A percentile compares a stretch with the other conserved stretches of the same genome.
Conservation (phyloP, 53 echinoderm and acorn worm genomes). For the Crossaster papposus region DNA sequence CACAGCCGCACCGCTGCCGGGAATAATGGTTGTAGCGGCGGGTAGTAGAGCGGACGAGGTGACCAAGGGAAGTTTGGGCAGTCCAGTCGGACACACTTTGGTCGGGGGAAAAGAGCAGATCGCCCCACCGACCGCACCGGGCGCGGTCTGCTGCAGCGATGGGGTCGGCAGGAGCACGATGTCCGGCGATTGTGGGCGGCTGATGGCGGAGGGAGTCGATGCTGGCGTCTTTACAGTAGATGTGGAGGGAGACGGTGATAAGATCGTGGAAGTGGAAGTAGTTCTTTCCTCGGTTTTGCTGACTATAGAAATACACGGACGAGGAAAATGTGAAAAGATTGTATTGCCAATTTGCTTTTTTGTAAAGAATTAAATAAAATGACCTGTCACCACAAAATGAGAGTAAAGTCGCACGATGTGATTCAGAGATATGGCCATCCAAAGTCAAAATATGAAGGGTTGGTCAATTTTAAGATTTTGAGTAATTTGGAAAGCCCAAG, state of each 20-base stretch:
- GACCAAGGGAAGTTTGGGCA: slow-evolving; percentile 8
- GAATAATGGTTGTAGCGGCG: slow-evolving; percentile 2
- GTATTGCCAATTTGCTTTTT: neutral
- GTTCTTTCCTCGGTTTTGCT: slow-evolving; percentile 45
- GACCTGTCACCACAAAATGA: too few species aligned
- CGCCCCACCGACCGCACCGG: slow-evolving; percentile 13
- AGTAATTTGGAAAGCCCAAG: too few species aligned
- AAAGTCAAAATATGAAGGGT: too few species aligned
- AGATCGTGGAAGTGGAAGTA: neutral
- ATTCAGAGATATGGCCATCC: too few species aligned
- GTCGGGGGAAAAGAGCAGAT: slow-evolving; percentile 33
- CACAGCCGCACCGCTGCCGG: slow-evolving; percentile 30
- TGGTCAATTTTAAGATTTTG: too few species aligned
- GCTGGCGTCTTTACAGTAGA: slow-evolving; percentile 11
- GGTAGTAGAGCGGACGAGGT: neutral
- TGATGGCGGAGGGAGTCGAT: neutral
- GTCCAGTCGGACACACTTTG: slow-evolving; percentile 41
- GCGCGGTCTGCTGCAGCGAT: slow-evolving; percentile 30
- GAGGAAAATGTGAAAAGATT: neutral
- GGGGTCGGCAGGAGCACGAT: slow-evolving; percentile 29
- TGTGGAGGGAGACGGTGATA: neutral
- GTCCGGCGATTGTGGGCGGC: slow-evolving; percentile 8
- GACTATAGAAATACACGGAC: slow-evolving; percentile 10
- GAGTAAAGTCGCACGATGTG: too few species aligned
- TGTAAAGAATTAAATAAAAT: too few species aligned